These are phyloP conservation scores for Trachemys scripta DNA, from an alignment of 2,113 vertebrate genomes.

Conservation along the genomic window DNA sequence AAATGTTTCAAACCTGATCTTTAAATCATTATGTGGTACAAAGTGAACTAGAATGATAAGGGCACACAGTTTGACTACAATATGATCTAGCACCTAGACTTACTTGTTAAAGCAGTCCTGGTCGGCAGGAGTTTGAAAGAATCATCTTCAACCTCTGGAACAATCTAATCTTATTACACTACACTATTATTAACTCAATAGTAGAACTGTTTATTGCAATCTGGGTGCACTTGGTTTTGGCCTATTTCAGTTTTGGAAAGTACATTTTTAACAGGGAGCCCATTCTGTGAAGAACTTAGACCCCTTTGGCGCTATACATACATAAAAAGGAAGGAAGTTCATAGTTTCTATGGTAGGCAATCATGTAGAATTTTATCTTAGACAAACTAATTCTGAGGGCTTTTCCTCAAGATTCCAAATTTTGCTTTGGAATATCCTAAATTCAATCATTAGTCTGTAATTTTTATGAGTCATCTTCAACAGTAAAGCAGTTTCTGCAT, in stretches of 20 bases:
- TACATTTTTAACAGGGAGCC: background rate
- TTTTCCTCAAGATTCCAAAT: background rate
- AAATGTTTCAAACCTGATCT: no score
- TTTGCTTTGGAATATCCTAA: background rate
- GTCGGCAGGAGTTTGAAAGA: background rate
- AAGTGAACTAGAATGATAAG: no score
- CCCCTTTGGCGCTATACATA: background rate
- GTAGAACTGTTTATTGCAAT: background rate
- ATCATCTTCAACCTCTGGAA: background rate
- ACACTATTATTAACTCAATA: background rate
- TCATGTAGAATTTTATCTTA: background rate
- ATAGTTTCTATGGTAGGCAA: background rate
- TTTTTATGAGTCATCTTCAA: background rate
- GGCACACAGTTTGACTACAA: no score
- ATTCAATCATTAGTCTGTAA: background rate
- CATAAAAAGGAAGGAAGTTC: no score
- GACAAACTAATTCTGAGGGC: background rate
- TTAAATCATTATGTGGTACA: no score
- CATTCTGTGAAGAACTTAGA: background rate
- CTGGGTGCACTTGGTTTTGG: background rate
- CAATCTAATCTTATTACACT: background rate
- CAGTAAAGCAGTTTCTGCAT: background rate
- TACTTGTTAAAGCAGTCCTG: no score
- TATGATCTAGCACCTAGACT: no score
- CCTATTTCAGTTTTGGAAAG: background rate